Conservation (phyloP, 2,113 vertebrate genomes). For the Oryzias woworae region DNA sequence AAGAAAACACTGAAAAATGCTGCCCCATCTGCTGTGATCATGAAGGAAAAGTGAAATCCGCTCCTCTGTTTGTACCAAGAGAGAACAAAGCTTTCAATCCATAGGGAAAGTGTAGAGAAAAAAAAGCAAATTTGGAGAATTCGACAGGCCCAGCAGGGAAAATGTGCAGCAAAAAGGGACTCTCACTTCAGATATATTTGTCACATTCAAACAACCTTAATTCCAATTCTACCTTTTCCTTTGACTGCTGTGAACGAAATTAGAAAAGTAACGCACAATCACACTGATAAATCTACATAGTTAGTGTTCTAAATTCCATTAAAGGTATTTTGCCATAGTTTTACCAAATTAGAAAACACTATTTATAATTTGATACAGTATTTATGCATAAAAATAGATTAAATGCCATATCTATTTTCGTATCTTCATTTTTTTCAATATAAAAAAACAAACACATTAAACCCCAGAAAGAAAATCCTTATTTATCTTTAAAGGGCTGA, state of each 20-base stretch:
- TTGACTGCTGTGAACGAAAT: conserved; percentile 16
- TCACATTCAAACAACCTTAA: conserved; percentile 49
- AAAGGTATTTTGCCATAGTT: background rate
- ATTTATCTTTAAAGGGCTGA: no score
- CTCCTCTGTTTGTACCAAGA: conserved; percentile 53
- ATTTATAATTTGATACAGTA: no score
- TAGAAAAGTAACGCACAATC: background rate
- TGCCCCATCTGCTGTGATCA: conserved; percentile 71
- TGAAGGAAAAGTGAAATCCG: conserved; percentile 50
- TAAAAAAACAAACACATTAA: no score
- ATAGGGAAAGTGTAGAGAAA: conserved; percentile 47
- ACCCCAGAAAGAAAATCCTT: no score
- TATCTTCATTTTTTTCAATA: no score
- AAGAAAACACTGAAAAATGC: conserved; percentile 74
- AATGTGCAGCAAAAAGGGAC: conserved; percentile 26
- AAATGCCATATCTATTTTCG: no score
- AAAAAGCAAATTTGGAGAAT: conserved; percentile 46
- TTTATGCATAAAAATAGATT: no score
- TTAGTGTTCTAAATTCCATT: no score
- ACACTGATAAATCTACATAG: no score
- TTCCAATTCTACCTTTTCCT: conserved; percentile 55
- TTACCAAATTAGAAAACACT: background rate
- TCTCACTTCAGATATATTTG: conserved; percentile 25
- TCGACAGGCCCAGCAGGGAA: conserved; percentile 45
- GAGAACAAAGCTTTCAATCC: conserved; percentile 67